phyloP scores from a whole-genome alignment of 2,113 vertebrate species.

The Sapajus apella region DNA sequence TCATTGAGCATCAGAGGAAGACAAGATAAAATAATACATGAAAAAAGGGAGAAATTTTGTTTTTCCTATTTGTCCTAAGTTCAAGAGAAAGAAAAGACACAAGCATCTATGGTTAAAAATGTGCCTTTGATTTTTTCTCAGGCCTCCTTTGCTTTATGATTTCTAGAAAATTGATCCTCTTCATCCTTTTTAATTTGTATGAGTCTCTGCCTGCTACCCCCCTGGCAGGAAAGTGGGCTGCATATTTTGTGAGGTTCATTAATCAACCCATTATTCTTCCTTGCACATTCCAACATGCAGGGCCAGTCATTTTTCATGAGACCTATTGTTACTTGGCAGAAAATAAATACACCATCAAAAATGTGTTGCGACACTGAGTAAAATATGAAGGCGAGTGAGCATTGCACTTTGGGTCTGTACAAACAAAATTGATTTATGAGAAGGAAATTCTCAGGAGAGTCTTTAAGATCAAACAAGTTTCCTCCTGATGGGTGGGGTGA shows the following conservation, averaged over 20 bases:
- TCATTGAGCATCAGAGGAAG: background rate
- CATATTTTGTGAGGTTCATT: background rate
- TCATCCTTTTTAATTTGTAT: background rate
- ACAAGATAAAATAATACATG: fast-evolving
- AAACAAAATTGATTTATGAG: background rate
- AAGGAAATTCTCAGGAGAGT: background rate
- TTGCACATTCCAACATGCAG: fast-evolving
- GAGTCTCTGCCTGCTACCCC: fast-evolving
- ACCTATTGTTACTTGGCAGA: constrained; percentile 40
- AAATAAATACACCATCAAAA: constrained; percentile 49
- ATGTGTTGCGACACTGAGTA: background rate
- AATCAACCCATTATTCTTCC: background rate
- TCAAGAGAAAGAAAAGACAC: background rate
- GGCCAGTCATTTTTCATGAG: constrained; percentile 42
- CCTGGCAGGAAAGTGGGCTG: background rate
- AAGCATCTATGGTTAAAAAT: background rate
- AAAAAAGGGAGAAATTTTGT: fast-evolving
- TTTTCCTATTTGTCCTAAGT: background rate
- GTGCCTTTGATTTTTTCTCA: background rate
- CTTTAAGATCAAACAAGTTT: background rate
- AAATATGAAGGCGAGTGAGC: background rate
- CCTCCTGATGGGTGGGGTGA: background rate
- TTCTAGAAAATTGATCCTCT: background rate
- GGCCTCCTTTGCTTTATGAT: background rate
- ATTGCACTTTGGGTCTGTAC: background rate